phyloP scores from a whole-genome alignment of 1,140 invertebrate species.

The Magallana angulata region DNA sequence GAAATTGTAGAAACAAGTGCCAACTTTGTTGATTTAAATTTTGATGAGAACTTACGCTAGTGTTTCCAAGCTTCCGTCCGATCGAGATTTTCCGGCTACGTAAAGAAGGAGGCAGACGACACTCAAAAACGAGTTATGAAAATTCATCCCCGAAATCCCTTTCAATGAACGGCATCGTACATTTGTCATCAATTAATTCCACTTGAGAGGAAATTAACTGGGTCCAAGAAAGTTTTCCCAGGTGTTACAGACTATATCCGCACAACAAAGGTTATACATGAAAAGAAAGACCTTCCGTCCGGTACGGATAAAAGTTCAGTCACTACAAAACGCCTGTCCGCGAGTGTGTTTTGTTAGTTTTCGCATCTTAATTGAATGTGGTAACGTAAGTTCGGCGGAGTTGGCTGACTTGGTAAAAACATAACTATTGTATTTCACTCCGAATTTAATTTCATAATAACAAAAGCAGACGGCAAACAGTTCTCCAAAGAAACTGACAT shows the following conservation, averaged over 20 bases:
- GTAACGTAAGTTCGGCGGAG: slow-evolving; percentile 1
- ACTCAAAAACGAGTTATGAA: background rate
- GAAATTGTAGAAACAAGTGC: too few species aligned
- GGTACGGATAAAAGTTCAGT: slow-evolving; percentile 11
- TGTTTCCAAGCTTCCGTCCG: background rate
- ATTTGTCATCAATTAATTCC: slow-evolving; percentile 31
- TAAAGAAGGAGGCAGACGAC: background rate
- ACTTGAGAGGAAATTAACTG: slow-evolving; percentile 1
- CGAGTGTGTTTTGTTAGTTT: slow-evolving; percentile 28
- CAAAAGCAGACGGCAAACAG: slow-evolving; percentile 25
- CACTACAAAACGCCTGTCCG: slow-evolving; percentile 28
- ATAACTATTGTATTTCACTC: slow-evolving; percentile 33
- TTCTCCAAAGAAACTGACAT: slow-evolving; percentile 12
- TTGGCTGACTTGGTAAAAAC: background rate
- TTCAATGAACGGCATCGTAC: background rate
- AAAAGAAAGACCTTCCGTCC: background rate
- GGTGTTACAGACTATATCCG: slow-evolving; percentile 3
- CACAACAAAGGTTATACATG: background rate
- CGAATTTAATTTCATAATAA: slow-evolving; percentile 35
- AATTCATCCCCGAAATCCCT: slow-evolving; percentile 24
- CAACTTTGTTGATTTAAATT: background rate
- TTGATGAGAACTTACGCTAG: background rate
- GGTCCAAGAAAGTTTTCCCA: slow-evolving; percentile 6
- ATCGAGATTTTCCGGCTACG: background rate
- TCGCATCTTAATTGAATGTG: slow-evolving; percentile 19